Evolutionary conservation across 2,888 invertebrate species (phyloP).

Genomic region (Aphodius sticticus): DNA sequence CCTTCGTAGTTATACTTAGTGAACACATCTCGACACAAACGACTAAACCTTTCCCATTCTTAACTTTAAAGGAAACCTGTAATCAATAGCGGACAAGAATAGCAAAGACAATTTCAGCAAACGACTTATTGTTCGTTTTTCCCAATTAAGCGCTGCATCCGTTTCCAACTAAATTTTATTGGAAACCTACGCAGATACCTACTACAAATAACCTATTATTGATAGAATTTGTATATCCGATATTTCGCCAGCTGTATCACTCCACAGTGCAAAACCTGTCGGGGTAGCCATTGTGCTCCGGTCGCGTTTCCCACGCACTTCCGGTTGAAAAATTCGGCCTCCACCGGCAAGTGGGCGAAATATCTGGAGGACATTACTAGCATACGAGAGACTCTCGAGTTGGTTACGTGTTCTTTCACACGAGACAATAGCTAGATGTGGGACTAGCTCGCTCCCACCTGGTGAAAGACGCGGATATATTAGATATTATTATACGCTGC

Average conservation of each 20-base stretch:
- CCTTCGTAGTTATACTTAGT: too few relatives aligned
- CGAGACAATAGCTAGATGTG: not conserved
- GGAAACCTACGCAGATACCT: too few relatives aligned
- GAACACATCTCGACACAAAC: too few relatives aligned
- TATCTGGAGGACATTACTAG: not conserved
- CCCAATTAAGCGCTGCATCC: too few relatives aligned
- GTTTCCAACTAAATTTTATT: too few relatives aligned
- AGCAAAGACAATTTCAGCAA: too few relatives aligned
- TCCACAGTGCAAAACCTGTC: not conserved
- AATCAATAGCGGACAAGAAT: too few relatives aligned
- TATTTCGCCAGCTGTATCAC: not conserved
- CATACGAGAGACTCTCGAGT: not conserved
- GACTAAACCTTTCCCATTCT: too few relatives aligned
- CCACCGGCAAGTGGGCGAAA: not conserved
- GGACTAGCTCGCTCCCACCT: not conserved
- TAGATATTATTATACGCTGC: not conserved
- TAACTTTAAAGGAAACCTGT: too few relatives aligned
- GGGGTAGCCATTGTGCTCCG: not conserved
- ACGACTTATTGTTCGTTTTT: too few relatives aligned
- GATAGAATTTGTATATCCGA: not conserved
- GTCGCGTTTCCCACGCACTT: not conserved
- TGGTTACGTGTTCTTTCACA: not conserved
- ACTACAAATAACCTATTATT: not conserved
- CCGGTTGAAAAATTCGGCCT: conserved; percentile 4
- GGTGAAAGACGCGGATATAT: not conserved